Percentiles rank a stretch among this genome's conserved stretches.
Evolutionary conservation across 1,140 invertebrate genomes (phyloP).

Genomic region (Drosophila triauraria): DNA sequence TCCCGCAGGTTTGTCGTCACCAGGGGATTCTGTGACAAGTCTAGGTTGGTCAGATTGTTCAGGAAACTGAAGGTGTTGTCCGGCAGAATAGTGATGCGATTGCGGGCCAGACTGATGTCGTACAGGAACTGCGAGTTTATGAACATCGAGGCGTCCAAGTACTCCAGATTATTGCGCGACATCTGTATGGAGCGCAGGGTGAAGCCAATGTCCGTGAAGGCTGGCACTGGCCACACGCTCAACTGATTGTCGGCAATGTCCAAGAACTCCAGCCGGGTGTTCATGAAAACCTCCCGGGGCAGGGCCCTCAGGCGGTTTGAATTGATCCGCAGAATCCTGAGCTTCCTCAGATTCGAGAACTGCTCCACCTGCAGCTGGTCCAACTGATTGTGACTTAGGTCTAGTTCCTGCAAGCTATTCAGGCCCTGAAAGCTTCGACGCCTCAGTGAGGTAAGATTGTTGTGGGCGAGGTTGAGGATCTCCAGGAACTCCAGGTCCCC

Average conservation of each 20-base stretch:
- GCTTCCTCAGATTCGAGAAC: conserved; percentile 91
- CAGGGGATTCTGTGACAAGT: conserved; percentile 92
- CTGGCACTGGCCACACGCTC: conserved; percentile 89
- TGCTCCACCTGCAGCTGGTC: conserved; percentile 92
- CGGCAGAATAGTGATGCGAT: conserved; percentile 93
- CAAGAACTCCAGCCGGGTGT: conserved; percentile 92
- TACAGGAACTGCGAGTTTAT: conserved; percentile 92
- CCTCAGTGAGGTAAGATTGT: conserved; percentile 90
- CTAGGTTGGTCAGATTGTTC: conserved; percentile 90
- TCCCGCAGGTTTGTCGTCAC: conserved; percentile 94
- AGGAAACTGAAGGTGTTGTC: conserved; percentile 95
- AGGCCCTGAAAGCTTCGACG: conserved; percentile 91
- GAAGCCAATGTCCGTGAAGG: conserved; percentile 90
- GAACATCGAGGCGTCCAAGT: conserved; percentile 95
- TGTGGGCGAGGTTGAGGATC: conserved; percentile 90
- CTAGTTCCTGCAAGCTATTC: conserved; percentile 90
- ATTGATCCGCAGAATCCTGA: conserved; percentile 91
- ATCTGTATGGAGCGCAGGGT: conserved; percentile 91
- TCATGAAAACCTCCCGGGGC: conserved; percentile 92
- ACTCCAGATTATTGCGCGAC: conserved; percentile 93
- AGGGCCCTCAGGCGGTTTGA: conserved; percentile 91
- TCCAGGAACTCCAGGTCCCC: conserved; percentile 89
- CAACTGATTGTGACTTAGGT: conserved; percentile 92
- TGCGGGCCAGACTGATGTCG: conserved; percentile 91
- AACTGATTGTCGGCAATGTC: conserved; percentile 93